These are phyloP conservation scores for Willisornis vidua DNA, from an alignment of 2,113 vertebrate species.

Conservation along the genomic window DNA sequence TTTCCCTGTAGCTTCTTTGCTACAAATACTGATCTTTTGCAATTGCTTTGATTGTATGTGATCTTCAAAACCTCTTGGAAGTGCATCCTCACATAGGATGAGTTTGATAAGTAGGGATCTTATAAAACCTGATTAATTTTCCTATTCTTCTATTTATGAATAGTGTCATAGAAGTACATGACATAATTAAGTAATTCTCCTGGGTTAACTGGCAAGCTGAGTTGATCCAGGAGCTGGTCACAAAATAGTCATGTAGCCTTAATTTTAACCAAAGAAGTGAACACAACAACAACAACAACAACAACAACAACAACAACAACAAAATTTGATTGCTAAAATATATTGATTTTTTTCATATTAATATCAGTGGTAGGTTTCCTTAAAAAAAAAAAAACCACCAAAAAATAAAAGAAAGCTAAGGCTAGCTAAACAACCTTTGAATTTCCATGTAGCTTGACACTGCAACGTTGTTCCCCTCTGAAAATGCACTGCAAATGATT, in stretches of 20 bases:
- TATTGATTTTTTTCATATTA: background rate
- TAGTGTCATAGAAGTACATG: background rate
- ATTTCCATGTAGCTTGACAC: background rate
- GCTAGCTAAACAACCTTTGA: background rate
- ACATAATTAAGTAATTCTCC: background rate
- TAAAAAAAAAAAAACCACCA: background rate
- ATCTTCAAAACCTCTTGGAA: background rate
- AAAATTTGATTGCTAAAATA: background rate
- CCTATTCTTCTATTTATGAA: background rate
- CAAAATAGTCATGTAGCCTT: background rate
- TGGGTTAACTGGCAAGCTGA: background rate
- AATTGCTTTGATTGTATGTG: background rate
- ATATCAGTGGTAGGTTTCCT: background rate
- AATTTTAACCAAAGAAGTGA: background rate
- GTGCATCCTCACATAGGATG: background rate
- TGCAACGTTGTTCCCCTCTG: background rate
- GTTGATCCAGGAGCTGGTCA: background rate
- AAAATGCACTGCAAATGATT: background rate
- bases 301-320: too few species aligned
- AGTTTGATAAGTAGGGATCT: background rate
- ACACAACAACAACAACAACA: too few species aligned
- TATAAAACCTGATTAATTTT: background rate
- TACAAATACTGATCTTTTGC: background rate
- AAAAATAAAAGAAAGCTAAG: background rate
- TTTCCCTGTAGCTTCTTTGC: background rate